phyloP scores from a whole-genome alignment of 1,140 invertebrate species.

The Ctenoplectra terminalis region DNA sequence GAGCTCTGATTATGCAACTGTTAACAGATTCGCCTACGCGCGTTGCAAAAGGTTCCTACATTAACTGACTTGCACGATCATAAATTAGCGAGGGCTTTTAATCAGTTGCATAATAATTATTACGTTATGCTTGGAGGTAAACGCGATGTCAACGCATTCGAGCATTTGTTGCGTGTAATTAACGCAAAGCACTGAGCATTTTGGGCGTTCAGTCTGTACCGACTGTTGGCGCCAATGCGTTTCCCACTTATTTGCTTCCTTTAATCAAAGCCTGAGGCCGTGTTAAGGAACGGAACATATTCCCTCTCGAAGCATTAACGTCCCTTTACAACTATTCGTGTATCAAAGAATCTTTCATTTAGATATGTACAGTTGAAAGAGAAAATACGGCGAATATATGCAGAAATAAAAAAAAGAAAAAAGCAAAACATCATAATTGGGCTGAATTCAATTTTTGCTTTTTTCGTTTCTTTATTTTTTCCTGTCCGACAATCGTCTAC shows the following conservation, averaged over 20 bases:
- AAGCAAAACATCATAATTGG: background rate
- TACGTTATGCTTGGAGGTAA: background rate
- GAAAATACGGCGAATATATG: too few species aligned
- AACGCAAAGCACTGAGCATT: background rate
- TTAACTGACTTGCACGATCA: background rate
- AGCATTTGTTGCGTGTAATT: constrained; percentile 2
- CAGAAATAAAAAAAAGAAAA: background rate
- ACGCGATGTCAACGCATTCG: background rate
- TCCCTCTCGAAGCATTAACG: background rate
- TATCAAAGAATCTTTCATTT: background rate
- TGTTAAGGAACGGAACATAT: too few species aligned
- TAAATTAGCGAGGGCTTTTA: background rate
- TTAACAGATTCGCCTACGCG: background rate
- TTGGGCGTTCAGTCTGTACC: background rate
- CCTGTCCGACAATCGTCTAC: background rate
- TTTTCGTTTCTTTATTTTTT: too few species aligned
- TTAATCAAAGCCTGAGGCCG: background rate
- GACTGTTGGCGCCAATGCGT: background rate
- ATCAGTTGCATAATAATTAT: background rate
- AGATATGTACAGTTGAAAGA: background rate
- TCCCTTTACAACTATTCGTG: background rate
- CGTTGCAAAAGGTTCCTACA: background rate
- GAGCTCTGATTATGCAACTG: background rate
- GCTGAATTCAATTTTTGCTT: background rate
- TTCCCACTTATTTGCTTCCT: constrained; percentile 4